phyloP scores from a whole-genome alignment of 2,888 invertebrate genomes.

The Apantesis nais region DNA sequence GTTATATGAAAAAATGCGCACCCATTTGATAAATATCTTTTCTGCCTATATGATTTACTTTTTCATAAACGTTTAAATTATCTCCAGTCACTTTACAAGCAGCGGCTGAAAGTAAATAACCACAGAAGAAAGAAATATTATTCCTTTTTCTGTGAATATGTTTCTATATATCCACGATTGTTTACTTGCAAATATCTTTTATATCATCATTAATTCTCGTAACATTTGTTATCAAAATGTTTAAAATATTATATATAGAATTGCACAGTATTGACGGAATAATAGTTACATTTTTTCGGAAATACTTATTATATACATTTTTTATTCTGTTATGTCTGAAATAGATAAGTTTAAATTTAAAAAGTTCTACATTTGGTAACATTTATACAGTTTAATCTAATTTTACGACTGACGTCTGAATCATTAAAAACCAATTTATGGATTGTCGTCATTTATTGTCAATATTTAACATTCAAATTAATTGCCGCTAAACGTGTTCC shows the following conservation, averaged over 20 bases:
- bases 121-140: too few relatives aligned
- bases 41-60: constrained; percentile 22
- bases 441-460: constrained; percentile 5
- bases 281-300: not conserved
- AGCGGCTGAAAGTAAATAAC: constrained; percentile 9
- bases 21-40: constrained; percentile 14
- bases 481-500: constrained; percentile 27
- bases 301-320: constrained; percentile 17
- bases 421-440: not conserved
- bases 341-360: constrained; percentile 7
- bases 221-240: not conserved
- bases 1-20: too few relatives aligned
- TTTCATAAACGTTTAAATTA: constrained; percentile 19
- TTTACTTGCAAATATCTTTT: constrained; percentile 12
- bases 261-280: not conserved
- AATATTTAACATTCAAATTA: constrained; percentile 39
- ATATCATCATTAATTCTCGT: not conserved
- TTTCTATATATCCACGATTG: too few relatives aligned
- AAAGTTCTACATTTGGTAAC: not conserved
- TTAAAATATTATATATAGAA: not conserved
- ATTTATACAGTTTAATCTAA: not conserved
- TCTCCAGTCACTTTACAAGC: constrained; percentile 17
- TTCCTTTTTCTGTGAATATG: too few relatives aligned
- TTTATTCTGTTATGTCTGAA: not conserved
- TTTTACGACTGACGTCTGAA: not conserved